Evolutionary conservation across 2,113 vertebrate genomes (phyloP).

Genomic region (Brachypodius melanocephalos): DNA sequence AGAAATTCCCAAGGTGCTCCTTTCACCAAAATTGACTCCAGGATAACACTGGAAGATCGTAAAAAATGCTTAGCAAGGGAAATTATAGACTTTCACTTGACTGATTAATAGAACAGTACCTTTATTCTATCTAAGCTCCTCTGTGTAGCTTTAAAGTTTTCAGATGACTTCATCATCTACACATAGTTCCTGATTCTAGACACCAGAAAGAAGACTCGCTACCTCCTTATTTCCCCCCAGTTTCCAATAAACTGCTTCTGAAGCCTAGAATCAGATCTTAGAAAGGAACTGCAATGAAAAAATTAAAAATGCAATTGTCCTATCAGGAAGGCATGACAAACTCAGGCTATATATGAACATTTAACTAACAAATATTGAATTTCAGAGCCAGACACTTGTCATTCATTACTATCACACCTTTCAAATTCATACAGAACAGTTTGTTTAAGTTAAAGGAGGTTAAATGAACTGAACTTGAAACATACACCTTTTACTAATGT

Average conservation of each 20-base stretch:
- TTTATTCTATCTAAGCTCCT: background rate
- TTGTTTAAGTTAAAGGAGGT: background rate
- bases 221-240: background rate
- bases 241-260: background rate
- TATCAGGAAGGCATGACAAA: background rate
- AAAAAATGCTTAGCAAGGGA: background rate
- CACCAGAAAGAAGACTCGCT: background rate
- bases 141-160: background rate
- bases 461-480: background rate
- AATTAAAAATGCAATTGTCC: background rate
- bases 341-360: background rate
- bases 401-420: background rate
- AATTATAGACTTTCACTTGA: background rate
- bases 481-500: background rate
- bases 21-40: background rate
- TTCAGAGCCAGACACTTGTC: background rate
- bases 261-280: background rate
- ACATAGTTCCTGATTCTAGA: background rate
- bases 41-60: background rate
- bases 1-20: background rate
- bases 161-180: background rate
- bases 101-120: background rate
- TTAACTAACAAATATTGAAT: background rate
- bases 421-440: background rate
- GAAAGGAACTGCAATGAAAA: background rate